phyloP scores from a whole-genome alignment of 2,113 vertebrate genomes.

The Orycteropus afer region DNA sequence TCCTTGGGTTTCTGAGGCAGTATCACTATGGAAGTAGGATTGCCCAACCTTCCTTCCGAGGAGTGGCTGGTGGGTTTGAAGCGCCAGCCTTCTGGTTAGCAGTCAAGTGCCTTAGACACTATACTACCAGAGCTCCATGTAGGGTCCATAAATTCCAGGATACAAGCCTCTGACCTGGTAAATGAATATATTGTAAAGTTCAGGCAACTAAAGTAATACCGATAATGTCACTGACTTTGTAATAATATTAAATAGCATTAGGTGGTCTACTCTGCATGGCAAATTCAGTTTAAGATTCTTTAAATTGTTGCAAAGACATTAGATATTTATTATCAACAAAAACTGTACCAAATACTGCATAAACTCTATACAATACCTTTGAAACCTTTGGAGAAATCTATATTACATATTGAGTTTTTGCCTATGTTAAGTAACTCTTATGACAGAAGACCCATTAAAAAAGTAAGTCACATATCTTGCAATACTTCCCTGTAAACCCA shows the following conservation, averaged over 20 bases:
- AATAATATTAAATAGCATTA: background rate
- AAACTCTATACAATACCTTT: background rate
- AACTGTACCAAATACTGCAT: background rate
- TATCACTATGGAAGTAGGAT: too few relatives aligned
- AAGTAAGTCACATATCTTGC: background rate
- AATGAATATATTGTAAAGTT: background rate
- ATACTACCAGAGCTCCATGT: too few relatives aligned
- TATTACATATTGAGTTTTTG: constrained; percentile 30
- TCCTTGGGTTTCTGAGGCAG: too few relatives aligned
- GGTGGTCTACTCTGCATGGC: background rate
- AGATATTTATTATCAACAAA: constrained; percentile 15
- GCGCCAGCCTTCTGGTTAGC: too few relatives aligned
- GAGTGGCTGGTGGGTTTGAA: too few relatives aligned
- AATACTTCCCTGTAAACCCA: background rate
- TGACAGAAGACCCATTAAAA: background rate
- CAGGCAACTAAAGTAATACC: background rate
- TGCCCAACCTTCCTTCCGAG: too few relatives aligned
- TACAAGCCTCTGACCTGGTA: background rate
- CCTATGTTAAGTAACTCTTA: constrained; percentile 5
- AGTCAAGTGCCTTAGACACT: too few relatives aligned
- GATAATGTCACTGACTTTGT: background rate
- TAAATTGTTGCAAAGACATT: background rate
- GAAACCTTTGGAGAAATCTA: background rate
- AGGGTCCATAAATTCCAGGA: background rate
- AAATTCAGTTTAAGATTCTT: constrained; percentile 44